Conservation (phyloP, 1,140 invertebrate species). For the Pogonomyrmex barbatus region DNA sequence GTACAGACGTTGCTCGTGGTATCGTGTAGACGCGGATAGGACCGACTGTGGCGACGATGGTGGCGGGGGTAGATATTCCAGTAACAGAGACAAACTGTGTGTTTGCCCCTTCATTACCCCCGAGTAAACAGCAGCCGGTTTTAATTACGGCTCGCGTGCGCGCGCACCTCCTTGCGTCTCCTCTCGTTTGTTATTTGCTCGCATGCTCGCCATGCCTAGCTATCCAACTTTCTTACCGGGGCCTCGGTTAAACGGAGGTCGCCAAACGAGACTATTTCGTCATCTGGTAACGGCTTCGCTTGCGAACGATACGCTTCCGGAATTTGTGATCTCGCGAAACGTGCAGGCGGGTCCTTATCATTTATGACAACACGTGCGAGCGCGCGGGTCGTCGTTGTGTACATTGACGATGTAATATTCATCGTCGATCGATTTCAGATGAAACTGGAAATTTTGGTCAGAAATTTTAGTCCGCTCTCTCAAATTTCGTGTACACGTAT, state of each 20-base stretch:
- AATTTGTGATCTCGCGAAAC: neutral
- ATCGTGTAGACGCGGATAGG: conserved; percentile 57
- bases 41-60: conserved; percentile 8
- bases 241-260: conserved; percentile 79
- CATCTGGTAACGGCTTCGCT: neutral
- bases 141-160: conserved; percentile 83
- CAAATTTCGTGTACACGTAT: neutral
- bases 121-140: conserved; percentile 84
- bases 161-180: conserved; percentile 80
- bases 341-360: neutral
- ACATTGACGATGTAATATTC: neutral
- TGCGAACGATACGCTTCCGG: neutral
- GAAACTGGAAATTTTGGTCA: neutral
- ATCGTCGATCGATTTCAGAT: neutral
- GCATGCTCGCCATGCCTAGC: conserved; percentile 74
- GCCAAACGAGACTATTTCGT: conserved; percentile 71
- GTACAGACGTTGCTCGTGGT: conserved; percentile 12
- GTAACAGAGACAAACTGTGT: conserved; percentile 85
- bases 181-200: conserved; percentile 84
- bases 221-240: conserved; percentile 82
- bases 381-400: neutral
- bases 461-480: conserved; percentile 1
- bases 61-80: conserved; percentile 70
- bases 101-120: conserved; percentile 85
- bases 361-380: neutral